Evolutionary conservation across 2,797 vertebrate species (phyloP).

Genomic region (Zalophus californianus): DNA sequence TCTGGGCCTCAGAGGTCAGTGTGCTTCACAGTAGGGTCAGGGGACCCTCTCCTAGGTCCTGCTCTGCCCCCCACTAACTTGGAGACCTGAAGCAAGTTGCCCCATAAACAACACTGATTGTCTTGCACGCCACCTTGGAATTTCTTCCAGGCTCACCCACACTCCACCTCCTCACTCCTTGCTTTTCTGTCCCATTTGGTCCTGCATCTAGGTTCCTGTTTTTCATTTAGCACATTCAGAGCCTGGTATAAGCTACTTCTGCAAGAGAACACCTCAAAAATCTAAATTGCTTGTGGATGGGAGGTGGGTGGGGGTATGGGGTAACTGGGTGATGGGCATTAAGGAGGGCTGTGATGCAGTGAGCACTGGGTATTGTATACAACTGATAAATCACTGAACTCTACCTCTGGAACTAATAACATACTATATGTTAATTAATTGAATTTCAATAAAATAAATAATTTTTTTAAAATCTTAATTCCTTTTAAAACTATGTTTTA

Average conservation of each 20-base stretch:
- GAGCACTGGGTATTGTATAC: not conserved
- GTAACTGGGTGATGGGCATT: not conserved
- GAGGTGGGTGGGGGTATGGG: not conserved
- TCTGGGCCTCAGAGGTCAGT: slow-evolving; percentile 55
- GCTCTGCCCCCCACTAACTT: not conserved
- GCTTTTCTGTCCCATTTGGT: not conserved
- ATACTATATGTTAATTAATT: not conserved
- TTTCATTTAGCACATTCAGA: not conserved
- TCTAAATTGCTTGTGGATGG: slow-evolving; percentile 13
- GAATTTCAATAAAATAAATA: not conserved
- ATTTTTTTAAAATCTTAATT: not conserved
- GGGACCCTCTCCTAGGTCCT: not conserved
- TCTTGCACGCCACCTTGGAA: not conserved
- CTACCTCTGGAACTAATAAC: not conserved
- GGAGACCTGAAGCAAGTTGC: not conserved
- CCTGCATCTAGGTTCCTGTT: not conserved
- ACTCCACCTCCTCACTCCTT: not conserved
- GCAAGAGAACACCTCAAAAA: not conserved
- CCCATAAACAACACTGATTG: not conserved
- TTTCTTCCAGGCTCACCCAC: not conserved
- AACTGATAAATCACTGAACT: not conserved
- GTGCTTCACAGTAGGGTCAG: not conserved
- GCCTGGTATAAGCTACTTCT: not conserved
- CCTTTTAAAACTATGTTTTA: slow-evolving; percentile 26
- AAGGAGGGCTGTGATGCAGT: not conserved